Conservation (phyloP, 2,113 vertebrate species). For the Perognathus longimembris region DNA sequence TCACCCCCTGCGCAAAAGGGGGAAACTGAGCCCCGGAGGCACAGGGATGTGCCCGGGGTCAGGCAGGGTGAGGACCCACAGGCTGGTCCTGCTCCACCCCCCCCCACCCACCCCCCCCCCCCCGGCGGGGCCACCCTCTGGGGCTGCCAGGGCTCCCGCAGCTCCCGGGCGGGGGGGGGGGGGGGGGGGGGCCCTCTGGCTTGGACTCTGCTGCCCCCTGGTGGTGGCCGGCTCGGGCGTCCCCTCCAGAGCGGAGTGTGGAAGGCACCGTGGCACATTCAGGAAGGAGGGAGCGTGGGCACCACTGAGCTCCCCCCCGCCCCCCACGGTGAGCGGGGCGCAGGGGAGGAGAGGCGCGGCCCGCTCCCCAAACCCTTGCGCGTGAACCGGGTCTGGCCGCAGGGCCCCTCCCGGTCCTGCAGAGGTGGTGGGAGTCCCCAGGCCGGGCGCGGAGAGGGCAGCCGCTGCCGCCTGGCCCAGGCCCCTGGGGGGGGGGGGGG, state of each 20-base stretch:
- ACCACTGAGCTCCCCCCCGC: too few relatives aligned
- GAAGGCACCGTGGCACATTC: too few relatives aligned
- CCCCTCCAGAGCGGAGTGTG: too few relatives aligned
- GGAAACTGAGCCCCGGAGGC: background rate
- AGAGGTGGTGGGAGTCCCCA: too few relatives aligned
- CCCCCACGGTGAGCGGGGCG: too few relatives aligned
- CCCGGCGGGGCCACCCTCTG: too few relatives aligned
- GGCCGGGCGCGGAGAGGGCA: background rate
- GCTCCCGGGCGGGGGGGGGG: too few relatives aligned
- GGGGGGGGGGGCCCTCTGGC: too few relatives aligned
- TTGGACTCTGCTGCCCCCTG: slow-evolving; percentile 74
- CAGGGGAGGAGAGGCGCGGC: fast-evolving
- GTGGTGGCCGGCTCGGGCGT: background rate
- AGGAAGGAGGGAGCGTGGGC: background rate
- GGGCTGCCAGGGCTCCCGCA: too few relatives aligned
- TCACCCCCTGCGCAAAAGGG: background rate
- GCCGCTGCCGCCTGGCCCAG: fast-evolving
- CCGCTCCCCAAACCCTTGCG: background rate
- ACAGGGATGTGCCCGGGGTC: background rate
- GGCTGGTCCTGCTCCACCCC: too few relatives aligned
- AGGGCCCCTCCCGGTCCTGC: too few relatives aligned
- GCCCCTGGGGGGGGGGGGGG: fast-evolving
- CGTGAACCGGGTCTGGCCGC: background rate
- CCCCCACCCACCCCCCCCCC: too few relatives aligned
- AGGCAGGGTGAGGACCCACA: background rate